Conservation (phyloP, 1,140 invertebrate species). For the Planococcus citri region DNA sequence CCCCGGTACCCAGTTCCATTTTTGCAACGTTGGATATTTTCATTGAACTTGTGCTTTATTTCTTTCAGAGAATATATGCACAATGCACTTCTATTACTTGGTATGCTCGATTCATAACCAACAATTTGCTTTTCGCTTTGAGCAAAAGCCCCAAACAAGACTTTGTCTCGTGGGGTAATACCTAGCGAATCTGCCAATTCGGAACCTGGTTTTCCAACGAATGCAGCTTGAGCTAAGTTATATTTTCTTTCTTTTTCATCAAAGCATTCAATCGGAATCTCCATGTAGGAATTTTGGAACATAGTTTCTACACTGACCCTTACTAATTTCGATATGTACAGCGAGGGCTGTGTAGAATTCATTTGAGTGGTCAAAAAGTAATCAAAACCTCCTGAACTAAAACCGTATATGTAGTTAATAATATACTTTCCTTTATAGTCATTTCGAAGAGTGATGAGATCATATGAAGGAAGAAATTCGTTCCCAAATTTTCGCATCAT, state of each 20-base stretch:
- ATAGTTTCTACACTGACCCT: slow-evolving; percentile 91
- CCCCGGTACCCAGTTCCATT: too few species aligned
- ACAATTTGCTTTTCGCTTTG: slow-evolving; percentile 57
- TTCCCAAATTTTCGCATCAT: too few species aligned
- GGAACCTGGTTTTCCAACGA: slow-evolving; percentile 81
- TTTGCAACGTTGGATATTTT: slow-evolving; percentile 86
- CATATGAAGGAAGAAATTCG: too few species aligned
- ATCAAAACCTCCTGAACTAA: slow-evolving; percentile 87
- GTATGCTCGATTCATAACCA: slow-evolving; percentile 44
- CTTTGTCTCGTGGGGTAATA: slow-evolving; percentile 83
- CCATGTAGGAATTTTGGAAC: slow-evolving; percentile 94
- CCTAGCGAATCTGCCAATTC: slow-evolving; percentile 75
- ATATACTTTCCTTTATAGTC: slow-evolving; percentile 82
- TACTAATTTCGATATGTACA: slow-evolving; percentile 85
- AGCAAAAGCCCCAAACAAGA: slow-evolving; percentile 86
- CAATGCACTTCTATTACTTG: slow-evolving; percentile 59
- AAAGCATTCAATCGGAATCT: slow-evolving; percentile 85
- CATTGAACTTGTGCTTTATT: slow-evolving; percentile 88
- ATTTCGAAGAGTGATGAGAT: too few species aligned
- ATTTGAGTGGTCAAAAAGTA: slow-evolving; percentile 95
- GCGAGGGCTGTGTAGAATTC: slow-evolving; percentile 51
- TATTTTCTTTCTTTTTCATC: slow-evolving; percentile 64
- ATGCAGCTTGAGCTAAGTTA: slow-evolving; percentile 86
- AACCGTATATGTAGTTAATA: slow-evolving; percentile 92
- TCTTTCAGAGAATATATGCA: slow-evolving; percentile 91